Base-by-base conservation (phyloP, 1,140 invertebrate genomes). In the Zaprionus ghesquierei region DNA sequence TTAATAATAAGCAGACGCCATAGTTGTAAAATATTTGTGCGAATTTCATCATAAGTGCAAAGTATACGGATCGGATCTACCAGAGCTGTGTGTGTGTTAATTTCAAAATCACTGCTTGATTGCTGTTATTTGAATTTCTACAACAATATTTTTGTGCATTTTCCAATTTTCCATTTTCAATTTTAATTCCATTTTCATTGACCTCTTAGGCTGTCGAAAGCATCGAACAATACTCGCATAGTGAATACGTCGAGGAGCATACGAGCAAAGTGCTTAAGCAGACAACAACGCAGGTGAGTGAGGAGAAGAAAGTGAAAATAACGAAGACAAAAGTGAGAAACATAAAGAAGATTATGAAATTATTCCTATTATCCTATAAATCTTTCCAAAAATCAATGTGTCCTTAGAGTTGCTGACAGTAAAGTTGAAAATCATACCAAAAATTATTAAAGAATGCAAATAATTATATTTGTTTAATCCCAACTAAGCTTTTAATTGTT, bases 161-260 rank as follows among this genome's bases (percentile, higher is more conserved):
- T 49, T 60, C 41, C 22, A 62, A 50, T 71, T 77, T 49, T 60
- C 41, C 22, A 62, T 70, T 79, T 56, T 62, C 55, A 75, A 69
- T 84, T 79, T 89, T 55, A 15, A 77, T 81, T 69, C 66, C 62
- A 74, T 89, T 81, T 74, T 71, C 74, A 80, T 89, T 87, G 70
- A 75, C 59, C 85, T 62, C 79, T 62, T 76, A 92, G 91, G 91
- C 91, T 87, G 91, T 92, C 79, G 91, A 92, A 91, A 92, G 82
- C 61, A 81, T 89, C 75, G 90, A 90, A 68, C 73, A 92, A 86
- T 90, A 86, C 63, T 72, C 80, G 55, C 80, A 81, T 29, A 79
- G 78, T 65, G 85, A 91, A 79, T 92, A 91, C 63, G 77, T 91
- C 64, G 90, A 92, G 71, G 89, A 92, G 64, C 87, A 90, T 58